Evolutionary conservation across 2,888 invertebrate genomes (phyloP), one percentile per base, ranked within the genome.

Genomic region (Acrocyrtus sp.): DNA sequence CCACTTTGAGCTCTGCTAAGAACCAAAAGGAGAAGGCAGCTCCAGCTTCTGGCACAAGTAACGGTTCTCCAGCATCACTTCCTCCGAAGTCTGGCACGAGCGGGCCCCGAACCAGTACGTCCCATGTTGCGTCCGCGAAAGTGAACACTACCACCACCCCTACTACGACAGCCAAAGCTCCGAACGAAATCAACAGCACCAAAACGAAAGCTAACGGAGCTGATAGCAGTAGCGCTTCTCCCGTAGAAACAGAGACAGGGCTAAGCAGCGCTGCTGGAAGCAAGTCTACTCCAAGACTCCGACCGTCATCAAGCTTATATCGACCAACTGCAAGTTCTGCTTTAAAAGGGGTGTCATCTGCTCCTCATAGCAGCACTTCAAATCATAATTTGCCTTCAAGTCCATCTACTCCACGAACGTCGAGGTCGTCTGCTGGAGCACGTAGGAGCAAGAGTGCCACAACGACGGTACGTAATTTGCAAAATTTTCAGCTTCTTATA

Each of bases 301-400:
- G 74, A 67, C 76, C 76, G 22, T 54, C 76, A 21, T 74, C 76
- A 27, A 76, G 74, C 60, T 70, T 76, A 51, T 76, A 74, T 70
- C 62, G 54, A 61, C 74, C 74, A 54, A 76, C 76, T 50, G 74
- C 70, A 47, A 74, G 74, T 54, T 74, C 74, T 21, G 70, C 73
- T 53, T 57, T 69, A 47, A 76, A 74, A 53, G 73, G 70, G 57
- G 61, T 76, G 24, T 57, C 68, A 56, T 48, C 58, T 57, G 53
- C 69, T 48, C 24, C 72, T 22, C 48, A 41, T 53, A 56, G 53
- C 27, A 58, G 24, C 29, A 15, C 66, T 48, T 48, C 63, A 62
- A 62, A 45, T 58, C 60, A 54, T 19, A 68, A 53, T 54, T 34
- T 57, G 12, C 56, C 34, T 34, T 57, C 72, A 45, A 66, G 47